phyloP scores from a whole-genome alignment of 2,888 invertebrate genomes.

The Hirtodrosophila histrioides region DNA sequence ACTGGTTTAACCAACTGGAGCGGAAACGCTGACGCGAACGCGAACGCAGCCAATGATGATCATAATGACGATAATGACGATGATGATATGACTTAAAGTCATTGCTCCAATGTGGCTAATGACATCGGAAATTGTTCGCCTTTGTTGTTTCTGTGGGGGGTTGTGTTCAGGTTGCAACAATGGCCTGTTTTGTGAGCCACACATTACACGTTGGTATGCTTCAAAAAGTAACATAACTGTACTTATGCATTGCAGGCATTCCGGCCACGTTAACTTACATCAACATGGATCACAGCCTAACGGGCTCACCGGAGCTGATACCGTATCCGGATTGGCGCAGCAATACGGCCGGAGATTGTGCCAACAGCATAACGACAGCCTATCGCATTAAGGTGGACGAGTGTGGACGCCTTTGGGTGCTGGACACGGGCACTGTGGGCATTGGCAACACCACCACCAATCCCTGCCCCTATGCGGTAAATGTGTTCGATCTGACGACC shows the following conservation, averaged over 20 bases:
- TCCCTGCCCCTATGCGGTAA: constrained; percentile 91
- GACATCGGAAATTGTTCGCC: constrained; percentile 55
- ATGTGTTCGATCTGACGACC: constrained; percentile 91
- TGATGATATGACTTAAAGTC: constrained; percentile 25
- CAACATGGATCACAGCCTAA: constrained; percentile 87
- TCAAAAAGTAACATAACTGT: background rate
- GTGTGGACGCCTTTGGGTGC: constrained; percentile 92
- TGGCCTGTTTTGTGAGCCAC: constrained; percentile 9
- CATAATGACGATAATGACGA: constrained; percentile 5
- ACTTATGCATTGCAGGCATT: constrained; percentile 86
- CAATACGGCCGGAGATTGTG: constrained; percentile 91
- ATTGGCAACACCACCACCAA: constrained; percentile 91
- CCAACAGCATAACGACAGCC: constrained; percentile 90
- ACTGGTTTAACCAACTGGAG: constrained; percentile 57
- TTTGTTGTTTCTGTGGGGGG: background rate
- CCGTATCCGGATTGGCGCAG: constrained; percentile 91
- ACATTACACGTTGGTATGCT: background rate
- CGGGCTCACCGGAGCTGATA: constrained; percentile 90
- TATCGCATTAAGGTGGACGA: constrained; percentile 92
- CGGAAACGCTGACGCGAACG: constrained; percentile 37
- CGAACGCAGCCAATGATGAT: background rate
- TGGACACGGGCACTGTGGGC: constrained; percentile 93
- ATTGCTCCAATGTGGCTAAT: constrained; percentile 50
- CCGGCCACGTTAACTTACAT: constrained; percentile 93
- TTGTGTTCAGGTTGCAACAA: constrained; percentile 10